Evolutionary conservation across 2,797 vertebrate genomes (phyloP).

Genomic region (Lepus oiostolus): DNA sequence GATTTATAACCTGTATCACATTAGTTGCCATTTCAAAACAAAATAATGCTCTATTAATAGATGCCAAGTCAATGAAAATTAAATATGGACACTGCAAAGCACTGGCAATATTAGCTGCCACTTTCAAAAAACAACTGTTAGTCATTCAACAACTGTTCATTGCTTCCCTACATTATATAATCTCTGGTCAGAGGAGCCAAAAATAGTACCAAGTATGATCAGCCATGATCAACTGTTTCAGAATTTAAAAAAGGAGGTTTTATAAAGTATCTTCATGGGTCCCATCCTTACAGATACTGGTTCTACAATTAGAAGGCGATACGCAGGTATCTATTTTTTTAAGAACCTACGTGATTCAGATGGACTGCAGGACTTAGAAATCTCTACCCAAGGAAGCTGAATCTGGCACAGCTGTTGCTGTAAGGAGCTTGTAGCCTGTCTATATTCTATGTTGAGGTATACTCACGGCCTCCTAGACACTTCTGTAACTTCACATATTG

Average conservation of each 20-base stretch:
- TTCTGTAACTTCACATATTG: neutral
- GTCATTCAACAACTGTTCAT: neutral
- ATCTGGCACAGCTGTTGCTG: neutral
- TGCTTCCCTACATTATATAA: neutral
- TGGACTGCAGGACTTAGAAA: neutral
- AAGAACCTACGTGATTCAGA: neutral
- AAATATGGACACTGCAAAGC: neutral
- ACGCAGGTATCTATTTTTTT: neutral
- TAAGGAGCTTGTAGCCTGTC: neutral
- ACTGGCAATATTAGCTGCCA: neutral
- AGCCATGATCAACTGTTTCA: neutral
- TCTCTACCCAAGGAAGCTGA: neutral
- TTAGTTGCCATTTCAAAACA: neutral
- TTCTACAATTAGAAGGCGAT: neutral
- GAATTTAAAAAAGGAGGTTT: neutral
- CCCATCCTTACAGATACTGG: neutral
- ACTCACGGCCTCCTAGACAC: neutral
- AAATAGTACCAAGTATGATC: neutral
- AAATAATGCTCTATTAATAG: neutral
- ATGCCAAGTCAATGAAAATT: conserved; percentile 32
- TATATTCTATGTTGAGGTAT: neutral
- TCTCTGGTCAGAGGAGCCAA: neutral
- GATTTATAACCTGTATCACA: neutral
- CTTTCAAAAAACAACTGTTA: neutral
- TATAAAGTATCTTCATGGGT: neutral